A percentile compares a stretch with the other conserved stretches of the same genome.
Conservation (phyloP, 2,797 vertebrate genomes). For the Distichodus sexfasciatus region DNA sequence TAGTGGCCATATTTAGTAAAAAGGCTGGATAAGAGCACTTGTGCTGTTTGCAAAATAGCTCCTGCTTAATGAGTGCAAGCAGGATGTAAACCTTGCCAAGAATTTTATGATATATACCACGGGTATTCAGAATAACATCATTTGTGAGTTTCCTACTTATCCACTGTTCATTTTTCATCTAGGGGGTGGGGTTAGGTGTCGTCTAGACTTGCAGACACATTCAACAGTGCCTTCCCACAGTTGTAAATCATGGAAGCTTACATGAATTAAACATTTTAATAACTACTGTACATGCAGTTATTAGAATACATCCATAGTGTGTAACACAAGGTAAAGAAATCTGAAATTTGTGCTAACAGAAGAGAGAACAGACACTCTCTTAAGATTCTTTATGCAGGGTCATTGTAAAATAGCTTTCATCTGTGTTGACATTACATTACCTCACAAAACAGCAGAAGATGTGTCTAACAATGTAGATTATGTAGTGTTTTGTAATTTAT, state of each 20-base stretch:
- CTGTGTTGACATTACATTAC: neutral
- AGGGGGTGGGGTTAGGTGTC: neutral
- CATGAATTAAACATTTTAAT: neutral
- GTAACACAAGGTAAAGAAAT: neutral
- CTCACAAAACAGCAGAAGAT: neutral
- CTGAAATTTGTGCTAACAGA: too few species aligned
- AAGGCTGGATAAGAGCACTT: constrained; percentile 30
- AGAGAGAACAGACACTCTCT: too few species aligned
- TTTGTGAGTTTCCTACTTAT: neutral
- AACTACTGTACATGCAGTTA: neutral
- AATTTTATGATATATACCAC: constrained; percentile 31
- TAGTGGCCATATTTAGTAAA: constrained; percentile 48
- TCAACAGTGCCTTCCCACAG: neutral
- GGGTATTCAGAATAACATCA: constrained; percentile 23
- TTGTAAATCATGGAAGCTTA: neutral
- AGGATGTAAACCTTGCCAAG: constrained; percentile 1
- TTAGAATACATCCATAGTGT: neutral
- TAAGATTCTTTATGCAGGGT: neutral
- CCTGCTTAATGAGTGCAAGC: constrained; percentile 6
- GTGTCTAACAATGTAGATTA: neutral
- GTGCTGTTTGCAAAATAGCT: constrained; percentile 24
- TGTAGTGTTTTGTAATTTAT: neutral
- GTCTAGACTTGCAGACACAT: constrained; percentile 8
- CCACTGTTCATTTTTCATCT: constrained; percentile 7
- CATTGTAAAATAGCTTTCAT: neutral